These are phyloP conservation scores for Abscondita cerata DNA, from an alignment of 2,888 invertebrate genomes.

Conservation along the genomic window DNA sequence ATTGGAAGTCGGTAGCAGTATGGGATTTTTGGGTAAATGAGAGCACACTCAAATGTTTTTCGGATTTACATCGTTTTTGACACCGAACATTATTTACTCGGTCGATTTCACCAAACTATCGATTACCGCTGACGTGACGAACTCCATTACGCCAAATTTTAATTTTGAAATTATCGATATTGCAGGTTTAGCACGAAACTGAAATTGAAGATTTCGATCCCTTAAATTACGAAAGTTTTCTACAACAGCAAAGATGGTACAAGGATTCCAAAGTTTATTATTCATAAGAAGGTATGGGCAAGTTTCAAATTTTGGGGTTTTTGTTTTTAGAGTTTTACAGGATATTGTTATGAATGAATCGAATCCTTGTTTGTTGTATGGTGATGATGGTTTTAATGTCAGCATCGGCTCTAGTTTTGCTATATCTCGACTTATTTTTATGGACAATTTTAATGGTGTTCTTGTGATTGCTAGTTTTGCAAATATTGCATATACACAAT, in stretches of 20 bases:
- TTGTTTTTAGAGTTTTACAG: conserved; percentile 36
- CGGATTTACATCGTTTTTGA: conserved; percentile 92
- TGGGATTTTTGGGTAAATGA: conserved; percentile 84
- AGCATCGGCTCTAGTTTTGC: conserved; percentile 91
- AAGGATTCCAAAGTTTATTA: conserved; percentile 95
- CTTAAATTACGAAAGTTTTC: conserved; percentile 81
- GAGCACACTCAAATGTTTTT: conserved; percentile 90
- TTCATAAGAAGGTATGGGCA: conserved; percentile 72
- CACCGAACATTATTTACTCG: conserved; percentile 86
- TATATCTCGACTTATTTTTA: conserved; percentile 84
- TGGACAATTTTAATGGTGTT: conserved; percentile 88
- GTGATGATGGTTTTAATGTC: conserved; percentile 97
- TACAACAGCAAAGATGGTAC: conserved; percentile 93
- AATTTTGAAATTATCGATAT: conserved; percentile 40
- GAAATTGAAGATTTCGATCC: conserved; percentile 83
- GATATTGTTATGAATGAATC: conserved; percentile 64
- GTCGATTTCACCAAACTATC: conserved; percentile 77
- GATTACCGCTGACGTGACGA: conserved; percentile 67
- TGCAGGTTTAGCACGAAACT: conserved; percentile 83
- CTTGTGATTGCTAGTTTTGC: conserved; percentile 92
- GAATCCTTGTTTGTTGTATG: conserved; percentile 89
- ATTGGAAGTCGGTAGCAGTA: conserved; percentile 86
- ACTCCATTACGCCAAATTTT: too few relatives aligned
- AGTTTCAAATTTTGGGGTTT: conserved; percentile 10
- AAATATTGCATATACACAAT: too few relatives aligned